Evolutionary conservation across 2,113 vertebrate genomes (phyloP).

Genomic region (Hydropotes inermis): DNA sequence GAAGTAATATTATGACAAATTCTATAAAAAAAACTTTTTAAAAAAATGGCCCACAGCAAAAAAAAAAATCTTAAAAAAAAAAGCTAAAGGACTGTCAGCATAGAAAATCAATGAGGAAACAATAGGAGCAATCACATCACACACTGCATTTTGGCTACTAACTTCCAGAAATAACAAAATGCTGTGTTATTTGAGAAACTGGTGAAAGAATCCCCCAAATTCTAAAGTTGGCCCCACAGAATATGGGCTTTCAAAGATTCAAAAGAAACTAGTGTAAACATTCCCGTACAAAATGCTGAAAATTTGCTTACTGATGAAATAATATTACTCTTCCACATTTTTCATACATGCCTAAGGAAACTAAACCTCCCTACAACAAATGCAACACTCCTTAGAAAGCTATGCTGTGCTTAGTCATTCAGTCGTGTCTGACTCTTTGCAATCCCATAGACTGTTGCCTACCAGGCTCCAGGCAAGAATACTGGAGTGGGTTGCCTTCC

Average conservation of each 20-base stretch:
- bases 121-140: neutral
- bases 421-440: neutral
- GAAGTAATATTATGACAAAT: neutral
- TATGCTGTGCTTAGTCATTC: neutral
- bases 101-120: neutral
- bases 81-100: neutral
- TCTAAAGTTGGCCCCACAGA: neutral
- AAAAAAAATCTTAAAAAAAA: neutral
- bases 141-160: neutral
- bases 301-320: neutral
- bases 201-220: neutral
- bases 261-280: neutral
- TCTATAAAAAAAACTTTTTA: neutral
- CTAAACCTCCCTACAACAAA: neutral
- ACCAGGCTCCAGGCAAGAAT: neutral
- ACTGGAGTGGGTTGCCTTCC: neutral
- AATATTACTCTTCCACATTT: neutral
- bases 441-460: neutral
- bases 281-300: neutral
- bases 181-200: neutral
- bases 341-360: neutral
- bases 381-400: neutral
- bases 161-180: conserved; percentile 32
- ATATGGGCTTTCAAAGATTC: neutral
- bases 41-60: neutral